A percentile compares a stretch with the other conserved stretches of the same genome.
These are phyloP conservation scores for Ctenicera cuprea DNA, from an alignment of 2,888 invertebrate species.

Conservation along the genomic window DNA sequence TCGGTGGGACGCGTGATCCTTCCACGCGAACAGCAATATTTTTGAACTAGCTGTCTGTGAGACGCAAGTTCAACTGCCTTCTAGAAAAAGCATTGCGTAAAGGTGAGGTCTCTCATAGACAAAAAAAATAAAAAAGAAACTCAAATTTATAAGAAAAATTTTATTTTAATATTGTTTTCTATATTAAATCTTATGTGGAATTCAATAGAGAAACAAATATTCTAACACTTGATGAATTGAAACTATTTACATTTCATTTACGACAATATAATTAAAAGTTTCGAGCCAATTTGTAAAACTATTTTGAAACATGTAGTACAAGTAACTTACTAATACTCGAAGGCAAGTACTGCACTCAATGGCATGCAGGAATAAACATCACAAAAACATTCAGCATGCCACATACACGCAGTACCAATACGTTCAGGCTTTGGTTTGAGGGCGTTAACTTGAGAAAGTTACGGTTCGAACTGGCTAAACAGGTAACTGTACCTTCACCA, in stretches of 20 bases:
- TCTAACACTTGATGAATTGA: conserved; percentile 69
- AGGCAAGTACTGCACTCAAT: conserved; percentile 61
- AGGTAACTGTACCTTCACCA: conserved; percentile 64
- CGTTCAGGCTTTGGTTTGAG: conserved; percentile 67
- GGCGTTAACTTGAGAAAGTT: conserved; percentile 61
- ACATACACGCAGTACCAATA: conserved; percentile 53
- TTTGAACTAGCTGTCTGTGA: too few relatives aligned
- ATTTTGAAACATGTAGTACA: conserved; percentile 52
- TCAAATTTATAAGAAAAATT: conserved; percentile 49
- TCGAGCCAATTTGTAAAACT: conserved; percentile 63
- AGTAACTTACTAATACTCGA: conserved; percentile 68
- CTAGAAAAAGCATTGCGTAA: too few relatives aligned
- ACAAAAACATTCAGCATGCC: conserved; percentile 47
- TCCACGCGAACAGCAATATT: too few relatives aligned
- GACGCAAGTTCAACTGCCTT: too few relatives aligned
- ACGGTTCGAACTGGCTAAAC: conserved; percentile 66
- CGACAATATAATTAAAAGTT: conserved; percentile 66
- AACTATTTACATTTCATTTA: conserved; percentile 68
- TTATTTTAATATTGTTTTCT: conserved; percentile 56
- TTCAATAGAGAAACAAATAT: conserved; percentile 69
- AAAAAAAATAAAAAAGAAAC: not conserved
- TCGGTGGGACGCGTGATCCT: too few relatives aligned
- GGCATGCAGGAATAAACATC: conserved; percentile 53
- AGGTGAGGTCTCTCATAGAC: too few relatives aligned
- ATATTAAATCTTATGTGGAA: conserved; percentile 58